Conservation (phyloP, 1,140 invertebrate species). For the fruit fly (Drosophila melanogaster) region Release_6_plus_ISO1_MT NT_033777.3:9212001-9212500, state of each 20-base stretch:
- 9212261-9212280: slow-evolving; percentile 1
- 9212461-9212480: neutral
- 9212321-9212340: no score
- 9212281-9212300: neutral
- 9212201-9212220: neutral
- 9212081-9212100: slow-evolving; percentile 27
- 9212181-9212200: neutral
- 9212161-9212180: slow-evolving; percentile 3
- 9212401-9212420: no score
- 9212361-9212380: no score
- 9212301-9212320: neutral
- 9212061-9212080: slow-evolving; percentile 25
- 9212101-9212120: slow-evolving; percentile 34
- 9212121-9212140: slow-evolving; percentile 15
- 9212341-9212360: no score
- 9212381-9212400: no score
- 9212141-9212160: slow-evolving; percentile 4
- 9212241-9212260: neutral
- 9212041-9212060: slow-evolving; percentile 28
- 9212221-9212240: slow-evolving; percentile 1
- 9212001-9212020: neutral
- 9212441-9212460: neutral
- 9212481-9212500: slow-evolving; percentile 1
- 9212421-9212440: neutral
- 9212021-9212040: neutral